phyloP scores from a whole-genome alignment of 2,113 vertebrate genomes.

The Scalopus aquaticus region DNA sequence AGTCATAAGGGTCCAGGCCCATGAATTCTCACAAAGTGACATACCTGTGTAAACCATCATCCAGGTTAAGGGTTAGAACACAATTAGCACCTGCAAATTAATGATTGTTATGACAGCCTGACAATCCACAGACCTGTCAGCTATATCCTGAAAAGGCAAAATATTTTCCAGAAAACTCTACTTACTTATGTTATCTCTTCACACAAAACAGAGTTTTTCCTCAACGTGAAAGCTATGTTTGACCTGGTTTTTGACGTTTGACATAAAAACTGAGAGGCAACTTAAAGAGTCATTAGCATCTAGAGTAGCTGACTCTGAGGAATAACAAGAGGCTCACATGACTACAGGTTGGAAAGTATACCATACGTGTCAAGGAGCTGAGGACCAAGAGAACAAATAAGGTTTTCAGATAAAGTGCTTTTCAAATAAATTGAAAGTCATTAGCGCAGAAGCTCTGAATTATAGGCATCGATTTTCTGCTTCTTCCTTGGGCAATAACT shows the following conservation, averaged over 20 bases:
- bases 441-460: conserved; percentile 58
- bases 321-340: neutral
- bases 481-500: conserved; percentile 54
- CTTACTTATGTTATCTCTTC: neutral
- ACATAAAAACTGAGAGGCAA: neutral
- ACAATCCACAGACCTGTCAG: neutral
- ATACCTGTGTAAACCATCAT: neutral
- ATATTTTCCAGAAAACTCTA: neutral
- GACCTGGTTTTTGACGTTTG: neutral
- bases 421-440: conserved; percentile 61
- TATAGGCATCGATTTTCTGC: conserved; percentile 64
- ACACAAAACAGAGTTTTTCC: neutral
- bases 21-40: neutral
- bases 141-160: neutral
- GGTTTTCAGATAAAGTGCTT: conserved; percentile 30
- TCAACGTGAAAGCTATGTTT: neutral
- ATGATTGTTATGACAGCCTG: neutral
- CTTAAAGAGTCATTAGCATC: neutral
- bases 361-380: neutral
- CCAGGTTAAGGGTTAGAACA: neutral
- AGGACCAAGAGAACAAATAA: conserved; percentile 43
- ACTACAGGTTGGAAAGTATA: neutral
- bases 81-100: neutral
- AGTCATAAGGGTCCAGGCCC: neutral
- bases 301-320: neutral